Base-by-base conservation (phyloP, 2,888 invertebrate genomes). In the Chrysomela aeneicollis region DNA sequence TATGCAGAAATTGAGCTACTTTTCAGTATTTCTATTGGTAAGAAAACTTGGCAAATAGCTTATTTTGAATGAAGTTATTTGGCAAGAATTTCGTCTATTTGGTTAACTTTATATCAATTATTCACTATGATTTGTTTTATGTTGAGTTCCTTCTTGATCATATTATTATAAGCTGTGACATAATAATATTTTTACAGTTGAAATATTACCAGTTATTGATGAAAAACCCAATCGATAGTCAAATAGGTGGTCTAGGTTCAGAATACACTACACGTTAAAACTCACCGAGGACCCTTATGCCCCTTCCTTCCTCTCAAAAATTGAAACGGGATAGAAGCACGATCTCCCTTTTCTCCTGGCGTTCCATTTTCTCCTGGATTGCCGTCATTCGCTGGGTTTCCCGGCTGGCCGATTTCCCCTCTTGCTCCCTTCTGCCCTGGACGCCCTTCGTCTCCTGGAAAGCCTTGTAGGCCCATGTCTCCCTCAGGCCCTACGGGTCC, bases 271-370 rank as follows among this genome's bases (percentile, higher is more conserved):
- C 19, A 17, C 15, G 5, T 0, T 9, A 22, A 18, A 69, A 74
- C 78, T 77, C 77, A 84, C 84, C 73, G 74, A 49, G 52, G 62
- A 47, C 85, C 85, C 67, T 77, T 67, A n/a, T 69, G 63, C 12
- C 87, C 87, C 1, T 79, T 72, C 57, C 87, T 85, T 32, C 88
- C 87, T 3, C 82, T 80, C 17, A 88, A 76, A 19, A 74, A 79
- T 67, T 85, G 81, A 68, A 83, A 84, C 0, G 87, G 84, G 4
- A 85, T 81, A 22, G 78, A 76, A 0, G 87, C 87, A 1, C 85
- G 79, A 63, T 89, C 88, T 68, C 90, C 91, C 75, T 87, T 87
- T 15, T 71, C 63, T 10, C 88, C 88, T 1, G 81, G 80, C 5
- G 70, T 50, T 37, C 87, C 87, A 8, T 82, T 78, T n/a, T n/a